Percentiles rank a stretch among this genome's conserved stretches.
phyloP scores from a whole-genome alignment of 2,113 vertebrate species.

The Hyla sarda region DNA sequence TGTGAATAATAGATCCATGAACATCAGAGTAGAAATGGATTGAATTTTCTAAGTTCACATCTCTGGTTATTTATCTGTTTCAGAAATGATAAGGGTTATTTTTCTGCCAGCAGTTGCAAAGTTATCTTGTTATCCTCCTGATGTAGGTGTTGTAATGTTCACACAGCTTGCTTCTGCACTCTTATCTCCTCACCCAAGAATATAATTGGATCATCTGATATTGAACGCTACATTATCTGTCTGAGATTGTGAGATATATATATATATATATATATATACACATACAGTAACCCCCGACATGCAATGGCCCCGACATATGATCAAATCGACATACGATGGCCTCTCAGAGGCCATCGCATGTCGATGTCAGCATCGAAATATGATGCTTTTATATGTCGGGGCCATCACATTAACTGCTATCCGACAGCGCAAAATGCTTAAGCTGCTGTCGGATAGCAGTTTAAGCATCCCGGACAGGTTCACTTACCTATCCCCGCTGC shows the following conservation, averaged over 20 bases:
- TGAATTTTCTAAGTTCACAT: constrained; percentile 54
- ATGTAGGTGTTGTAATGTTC: constrained; percentile 56
- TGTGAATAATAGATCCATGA: constrained; percentile 35
- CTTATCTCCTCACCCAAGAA: constrained; percentile 54
- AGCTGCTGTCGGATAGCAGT: no score
- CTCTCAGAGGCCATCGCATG: no score
- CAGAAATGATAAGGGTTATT: constrained; percentile 58
- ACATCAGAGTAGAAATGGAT: constrained; percentile 48
- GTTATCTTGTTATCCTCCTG: constrained; percentile 59
- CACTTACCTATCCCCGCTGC: no score
- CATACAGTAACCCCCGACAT: no score
- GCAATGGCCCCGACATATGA: no score
- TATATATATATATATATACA: constrained; percentile 16
- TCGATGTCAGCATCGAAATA: no score
- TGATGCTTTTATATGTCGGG: no score
- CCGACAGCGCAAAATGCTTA: no score
- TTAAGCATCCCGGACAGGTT: no score
- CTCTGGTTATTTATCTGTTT: constrained; percentile 60
- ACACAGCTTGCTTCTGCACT: constrained; percentile 47
- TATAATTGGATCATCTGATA: constrained; percentile 58
- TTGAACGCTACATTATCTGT: constrained; percentile 49
- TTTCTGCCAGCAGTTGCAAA: constrained; percentile 53
- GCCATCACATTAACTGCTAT: no score
- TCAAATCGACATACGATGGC: no score
- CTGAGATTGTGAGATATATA: constrained; percentile 51